A percentile compares a stretch with the other conserved stretches of the same genome.
phyloP scores from a whole-genome alignment of 2,888 invertebrate species.

The Ophion obscuratus region DNA sequence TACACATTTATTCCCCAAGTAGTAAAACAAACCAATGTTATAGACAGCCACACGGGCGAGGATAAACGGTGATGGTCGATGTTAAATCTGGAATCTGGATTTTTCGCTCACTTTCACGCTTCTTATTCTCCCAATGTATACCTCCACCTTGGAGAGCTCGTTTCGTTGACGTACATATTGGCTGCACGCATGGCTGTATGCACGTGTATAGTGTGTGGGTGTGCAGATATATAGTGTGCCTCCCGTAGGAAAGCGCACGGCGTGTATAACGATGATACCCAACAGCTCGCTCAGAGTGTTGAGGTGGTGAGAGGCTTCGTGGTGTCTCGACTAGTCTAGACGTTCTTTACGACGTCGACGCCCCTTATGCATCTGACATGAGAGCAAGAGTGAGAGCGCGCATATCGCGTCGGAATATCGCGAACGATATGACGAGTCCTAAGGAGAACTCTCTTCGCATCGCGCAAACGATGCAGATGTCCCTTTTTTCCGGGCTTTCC shows the following conservation, averaged over 20 bases:
- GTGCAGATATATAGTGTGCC: slow-evolving; percentile 8
- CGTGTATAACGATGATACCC: slow-evolving; percentile 15
- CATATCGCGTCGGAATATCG: slow-evolving; percentile 53
- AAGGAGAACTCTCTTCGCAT: slow-evolving; percentile 39
- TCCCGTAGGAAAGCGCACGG: background rate
- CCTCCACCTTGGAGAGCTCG: slow-evolving; percentile 21
- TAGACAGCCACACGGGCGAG: background rate
- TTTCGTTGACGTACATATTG: slow-evolving; percentile 24
- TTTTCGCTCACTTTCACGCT: slow-evolving; percentile 3
- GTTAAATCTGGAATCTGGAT: slow-evolving; percentile 10
- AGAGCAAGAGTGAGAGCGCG: background rate
- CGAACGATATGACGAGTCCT: slow-evolving; percentile 45
- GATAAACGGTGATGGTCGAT: background rate
- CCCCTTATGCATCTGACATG: slow-evolving; percentile 41
- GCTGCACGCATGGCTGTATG: slow-evolving; percentile 37
- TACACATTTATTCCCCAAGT: background rate
- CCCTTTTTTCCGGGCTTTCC: background rate
- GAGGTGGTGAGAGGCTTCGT: slow-evolving; percentile 63
- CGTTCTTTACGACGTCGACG: slow-evolving; percentile 65
- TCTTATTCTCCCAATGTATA: background rate
- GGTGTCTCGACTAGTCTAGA: slow-evolving; percentile 65
- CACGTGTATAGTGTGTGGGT: slow-evolving; percentile 6
- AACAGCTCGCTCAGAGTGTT: slow-evolving; percentile 19
- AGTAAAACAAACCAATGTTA: background rate
- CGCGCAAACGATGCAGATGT: background rate